Evolutionary conservation across 64 coral and sea anemone species (phyloP), one percentile per base, ranked within the genome.

Genomic region (Actinia equina): DNA sequence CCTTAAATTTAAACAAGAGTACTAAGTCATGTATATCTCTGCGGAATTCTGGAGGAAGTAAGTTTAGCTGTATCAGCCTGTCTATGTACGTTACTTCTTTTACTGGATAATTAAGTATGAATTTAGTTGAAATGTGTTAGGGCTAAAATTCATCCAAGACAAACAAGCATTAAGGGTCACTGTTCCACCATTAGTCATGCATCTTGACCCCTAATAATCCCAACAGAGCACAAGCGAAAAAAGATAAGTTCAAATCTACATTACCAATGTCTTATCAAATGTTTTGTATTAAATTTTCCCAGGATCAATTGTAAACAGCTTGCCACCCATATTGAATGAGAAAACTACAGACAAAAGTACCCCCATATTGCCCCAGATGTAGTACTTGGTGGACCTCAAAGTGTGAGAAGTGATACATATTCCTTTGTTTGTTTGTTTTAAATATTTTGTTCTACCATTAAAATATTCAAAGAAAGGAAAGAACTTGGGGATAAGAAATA

Each of bases 331-430:
- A 14, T 4, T 23, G 87, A 88, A 77, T 43, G 83, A 26, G 74
- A 57, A 26, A 65, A 79, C 9, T 86, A 91, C 89, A 91, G 89
- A 45, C 57, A 91, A 83, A 76, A 84, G 37, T 91, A 60, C 78
- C 89, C 89, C 71, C 69, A 91, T 43, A 26, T 91, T 86, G 83
- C 83, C 67, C 89, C 83, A 43, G 83, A 86, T 71, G 17, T 86
- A 20, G 71, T 83, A 22, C 26, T 57, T 77, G 83, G 83, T 15
- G n/a, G 60, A 20, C 74, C 84, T 63, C 83, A 64, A 49, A 77
- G 26, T 27, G 58, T 19, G 7, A 16, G 37, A 53, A 79, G 88
- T 90, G 88, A 84, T 56, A 57, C 37, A 17, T 84, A 83, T 19
- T 89, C 88, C n/a, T 85, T 90, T 90, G 88, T 81, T 17, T 71